Conservation (phyloP, 2,888 invertebrate species). For the Tetrapedia diversipes region DNA sequence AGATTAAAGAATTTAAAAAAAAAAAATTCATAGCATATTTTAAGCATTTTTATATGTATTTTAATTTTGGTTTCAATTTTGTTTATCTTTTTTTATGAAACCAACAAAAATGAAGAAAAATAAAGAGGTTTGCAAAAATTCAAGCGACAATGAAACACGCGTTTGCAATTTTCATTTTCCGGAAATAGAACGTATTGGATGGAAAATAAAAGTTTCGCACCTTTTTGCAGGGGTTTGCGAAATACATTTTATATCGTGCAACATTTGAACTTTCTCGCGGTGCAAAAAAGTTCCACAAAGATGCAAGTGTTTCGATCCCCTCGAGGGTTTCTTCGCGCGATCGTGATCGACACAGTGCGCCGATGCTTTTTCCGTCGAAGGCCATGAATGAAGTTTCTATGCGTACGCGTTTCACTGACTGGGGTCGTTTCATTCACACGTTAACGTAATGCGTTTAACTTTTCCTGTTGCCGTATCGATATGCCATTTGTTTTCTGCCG, state of each 20-base stretch:
- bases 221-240: no score
- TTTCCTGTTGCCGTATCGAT: slow-evolving; percentile 38
- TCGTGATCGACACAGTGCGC: slow-evolving; percentile 43
- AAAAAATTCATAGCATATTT: no score
- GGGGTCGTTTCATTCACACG: slow-evolving; percentile 60
- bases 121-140: background rate
- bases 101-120: no score
- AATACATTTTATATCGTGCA: slow-evolving; percentile 3
- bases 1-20: no score
- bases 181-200: slow-evolving; percentile 11
- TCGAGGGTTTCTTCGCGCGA: slow-evolving; percentile 20
- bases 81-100: no score
- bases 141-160: background rate
- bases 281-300: slow-evolving; percentile 44
- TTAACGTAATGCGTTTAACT: slow-evolving; percentile 37
- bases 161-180: no score
- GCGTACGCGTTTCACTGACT: slow-evolving; percentile 31
- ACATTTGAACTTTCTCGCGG: slow-evolving; percentile 41
- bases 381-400: slow-evolving; percentile 63
- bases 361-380: slow-evolving; percentile 49
- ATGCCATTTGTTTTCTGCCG: slow-evolving; percentile 45
- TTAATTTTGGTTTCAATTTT: no score
- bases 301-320: slow-evolving; percentile 46
- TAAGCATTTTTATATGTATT: no score
- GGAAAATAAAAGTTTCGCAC: slow-evolving; percentile 5